Evolutionary conservation across 2,113 vertebrate genomes (phyloP).

Genomic region (Bagarius yarrelli): DNA sequence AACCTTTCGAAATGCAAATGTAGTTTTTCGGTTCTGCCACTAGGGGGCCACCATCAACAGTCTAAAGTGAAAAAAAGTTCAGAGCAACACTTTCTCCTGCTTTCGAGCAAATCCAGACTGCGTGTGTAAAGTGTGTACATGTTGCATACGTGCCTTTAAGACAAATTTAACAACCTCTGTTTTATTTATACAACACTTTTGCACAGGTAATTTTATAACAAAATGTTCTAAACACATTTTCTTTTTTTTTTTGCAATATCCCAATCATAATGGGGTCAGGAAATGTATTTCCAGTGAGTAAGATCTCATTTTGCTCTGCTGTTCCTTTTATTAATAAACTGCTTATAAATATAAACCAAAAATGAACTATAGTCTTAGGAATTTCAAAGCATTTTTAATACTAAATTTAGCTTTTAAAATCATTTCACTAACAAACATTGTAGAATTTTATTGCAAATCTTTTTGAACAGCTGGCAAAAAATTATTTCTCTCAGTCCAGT

Average conservation of each 20-base stretch:
- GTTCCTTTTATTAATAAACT: no score
- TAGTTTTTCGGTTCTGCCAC: background rate
- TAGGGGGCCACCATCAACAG: constrained; percentile 10
- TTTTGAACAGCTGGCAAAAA: background rate
- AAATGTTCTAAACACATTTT: no score
- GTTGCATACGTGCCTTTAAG: background rate
- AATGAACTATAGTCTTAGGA: no score
- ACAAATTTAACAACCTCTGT: background rate
- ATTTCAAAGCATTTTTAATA: no score
- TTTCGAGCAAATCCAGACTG: background rate
- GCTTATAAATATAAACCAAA: no score
- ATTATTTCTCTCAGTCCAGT: background rate
- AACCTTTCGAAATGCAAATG: background rate
- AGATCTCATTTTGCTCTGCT: no score
- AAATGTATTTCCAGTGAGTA: no score
- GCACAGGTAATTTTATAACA: no score
- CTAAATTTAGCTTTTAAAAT: background rate
- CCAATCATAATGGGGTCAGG: no score
- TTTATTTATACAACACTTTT: no score
- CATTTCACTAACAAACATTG: background rate
- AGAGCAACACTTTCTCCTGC: background rate
- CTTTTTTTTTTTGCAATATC: no score
- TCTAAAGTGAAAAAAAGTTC: background rate
- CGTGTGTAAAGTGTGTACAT: background rate
- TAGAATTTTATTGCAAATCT: background rate